Evolutionary conservation across 2,797 vertebrate species (phyloP).

Genomic region (Acanthis flammea): DNA sequence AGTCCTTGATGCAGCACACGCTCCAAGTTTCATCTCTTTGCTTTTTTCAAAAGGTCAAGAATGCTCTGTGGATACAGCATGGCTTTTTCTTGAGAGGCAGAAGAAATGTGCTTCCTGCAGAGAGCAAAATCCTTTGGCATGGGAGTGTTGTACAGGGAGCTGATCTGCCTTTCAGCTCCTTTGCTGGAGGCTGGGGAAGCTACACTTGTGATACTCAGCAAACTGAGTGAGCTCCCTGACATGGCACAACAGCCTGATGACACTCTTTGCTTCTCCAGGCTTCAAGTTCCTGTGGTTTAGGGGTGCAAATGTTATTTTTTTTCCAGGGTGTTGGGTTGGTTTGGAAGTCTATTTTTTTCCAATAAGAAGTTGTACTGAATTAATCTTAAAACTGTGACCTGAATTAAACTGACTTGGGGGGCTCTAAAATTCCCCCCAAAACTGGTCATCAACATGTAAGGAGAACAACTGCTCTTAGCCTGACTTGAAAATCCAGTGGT

Average conservation of each 20-base stretch:
- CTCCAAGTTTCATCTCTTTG: not conserved
- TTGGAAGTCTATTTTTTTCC: not conserved
- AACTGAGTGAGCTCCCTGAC: not conserved
- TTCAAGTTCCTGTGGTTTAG: not conserved
- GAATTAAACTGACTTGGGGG: not conserved
- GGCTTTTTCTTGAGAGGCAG: not conserved
- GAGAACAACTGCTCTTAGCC: not conserved
- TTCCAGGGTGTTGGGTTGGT: not conserved
- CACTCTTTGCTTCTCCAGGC: not conserved
- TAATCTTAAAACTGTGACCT: not conserved
- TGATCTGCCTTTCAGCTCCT: not conserved
- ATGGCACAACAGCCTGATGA: not conserved
- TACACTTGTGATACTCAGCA: not conserved
- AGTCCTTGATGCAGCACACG: not conserved
- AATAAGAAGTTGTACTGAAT: not conserved
- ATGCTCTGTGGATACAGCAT: not conserved
- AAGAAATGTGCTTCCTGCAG: not conserved
- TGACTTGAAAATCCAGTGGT: not conserved
- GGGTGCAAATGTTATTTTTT: not conserved
- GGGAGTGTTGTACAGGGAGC: not conserved
- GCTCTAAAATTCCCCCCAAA: not conserved
- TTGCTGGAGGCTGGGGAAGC: not conserved
- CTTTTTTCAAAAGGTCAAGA: conserved; percentile 16
- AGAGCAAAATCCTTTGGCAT: not conserved
- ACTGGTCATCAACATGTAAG: not conserved